Base-by-base conservation (phyloP, 1,140 invertebrate species). In the Wiebesia pumilae region DNA sequence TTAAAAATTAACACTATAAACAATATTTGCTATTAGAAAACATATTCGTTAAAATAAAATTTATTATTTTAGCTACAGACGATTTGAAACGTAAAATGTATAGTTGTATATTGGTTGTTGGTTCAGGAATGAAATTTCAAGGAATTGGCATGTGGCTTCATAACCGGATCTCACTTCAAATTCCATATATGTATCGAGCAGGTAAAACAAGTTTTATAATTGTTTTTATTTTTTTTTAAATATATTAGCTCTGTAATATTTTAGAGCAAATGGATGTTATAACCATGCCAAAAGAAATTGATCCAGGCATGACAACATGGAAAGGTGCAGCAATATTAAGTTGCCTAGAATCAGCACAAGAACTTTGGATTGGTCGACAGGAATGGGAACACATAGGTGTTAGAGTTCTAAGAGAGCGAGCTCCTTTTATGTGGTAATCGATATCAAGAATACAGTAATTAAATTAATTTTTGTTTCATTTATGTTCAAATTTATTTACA, bases 51-150 rank as follows among this genome's bases (percentile, higher is more conserved):
- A n/a, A n/a, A n/a, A n/a, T 40, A 43, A 81, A 51, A 82, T 69
- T 51, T 77, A 47, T 85, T 84, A 24, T 89, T 89, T 54, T 69
- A 95, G 94, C 95, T 9, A 96, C 95, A 40, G 98, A 98, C 87
- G 98, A 99, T 88, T 93, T 98, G 62, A 98, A 98, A 93, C 94
- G 97, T 35, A 98, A 98, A 94, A 98, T 99, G 98, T 99, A 98
- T 90, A 97, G 97, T 82, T 98, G 97, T 90, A 97, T 99, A 88
- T 93, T 99, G 21, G 95, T 99, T 0, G 97, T 99, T 51, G 98
- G 98, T 35, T 97, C 98, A 30, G 97, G 97, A 30, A 96, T 98
- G 90, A 98, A 98, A 93, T 96, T 99, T 90, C 95, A 96, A 85
- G 98, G 98, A 12, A 95, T 98, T 35, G 95, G 96, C 40, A 96